These are phyloP conservation scores for Seriola aureovittata DNA, from an alignment of 2,113 vertebrate genomes.

Conservation along the genomic window DNA sequence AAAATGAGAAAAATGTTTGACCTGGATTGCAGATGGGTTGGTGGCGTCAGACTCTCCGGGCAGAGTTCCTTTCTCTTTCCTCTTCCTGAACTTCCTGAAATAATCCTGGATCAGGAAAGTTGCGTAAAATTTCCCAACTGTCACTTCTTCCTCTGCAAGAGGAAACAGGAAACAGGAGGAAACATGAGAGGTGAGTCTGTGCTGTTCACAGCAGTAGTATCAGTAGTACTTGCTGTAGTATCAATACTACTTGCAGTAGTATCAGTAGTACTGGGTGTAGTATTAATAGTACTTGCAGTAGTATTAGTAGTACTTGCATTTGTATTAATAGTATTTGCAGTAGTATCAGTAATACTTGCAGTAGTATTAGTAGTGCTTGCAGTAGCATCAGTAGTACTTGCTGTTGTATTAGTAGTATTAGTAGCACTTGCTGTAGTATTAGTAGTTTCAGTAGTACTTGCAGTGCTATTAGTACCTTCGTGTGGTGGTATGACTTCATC, in stretches of 20 bases:
- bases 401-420: too few species aligned
- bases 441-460: too few species aligned
- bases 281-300: too few species aligned
- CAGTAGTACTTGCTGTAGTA: too few species aligned
- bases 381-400: too few species aligned
- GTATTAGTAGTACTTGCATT: too few species aligned
- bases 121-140: slow-evolving; percentile 97
- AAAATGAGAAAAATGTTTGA: not conserved
- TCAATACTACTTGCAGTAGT: too few species aligned
- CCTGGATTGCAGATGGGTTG: slow-evolving; percentile 83
- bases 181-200: not conserved
- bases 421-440: too few species aligned
- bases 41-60: slow-evolving; percentile 69
- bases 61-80: slow-evolving; percentile 88
- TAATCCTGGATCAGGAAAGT: slow-evolving; percentile 99
- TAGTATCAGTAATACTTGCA: too few species aligned
- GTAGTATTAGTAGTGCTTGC: too few species aligned
- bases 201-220: not conserved
- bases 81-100: slow-evolving; percentile 97
- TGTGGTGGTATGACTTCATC: slow-evolving; percentile 91
- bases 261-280: too few species aligned
- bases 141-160: slow-evolving; percentile 93
- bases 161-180: not conserved
- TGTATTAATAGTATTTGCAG: not conserved
- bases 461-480: slow-evolving; percentile 77